A percentile compares a stretch with the other conserved stretches of the same genome.
Conservation (phyloP, 2,113 vertebrate genomes). For the Furnarius figulus region DNA sequence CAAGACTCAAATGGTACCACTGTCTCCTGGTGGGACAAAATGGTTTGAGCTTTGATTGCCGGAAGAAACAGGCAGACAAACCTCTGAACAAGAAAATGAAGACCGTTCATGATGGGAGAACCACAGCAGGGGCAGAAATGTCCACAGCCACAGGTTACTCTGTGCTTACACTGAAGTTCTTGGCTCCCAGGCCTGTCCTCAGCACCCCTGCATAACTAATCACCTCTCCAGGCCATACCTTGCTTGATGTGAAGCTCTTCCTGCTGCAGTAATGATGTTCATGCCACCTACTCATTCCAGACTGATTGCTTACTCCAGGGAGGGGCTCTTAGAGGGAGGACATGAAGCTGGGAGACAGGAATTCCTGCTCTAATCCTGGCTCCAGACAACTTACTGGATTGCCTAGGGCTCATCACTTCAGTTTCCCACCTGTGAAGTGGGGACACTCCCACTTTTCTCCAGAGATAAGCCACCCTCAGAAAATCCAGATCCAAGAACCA, state of each 20-base stretch:
- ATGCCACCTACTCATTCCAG: conserved; percentile 32
- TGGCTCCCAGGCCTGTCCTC: not conserved
- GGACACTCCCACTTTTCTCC: conserved; percentile 34
- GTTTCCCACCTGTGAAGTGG: conserved; percentile 57
- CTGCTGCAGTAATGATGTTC: not conserved
- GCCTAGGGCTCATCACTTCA: conserved; percentile 34
- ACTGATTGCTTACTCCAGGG: conserved; percentile 48
- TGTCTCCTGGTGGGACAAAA: not conserved
- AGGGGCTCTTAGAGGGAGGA: conserved; percentile 21
- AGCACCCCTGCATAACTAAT: not conserved
- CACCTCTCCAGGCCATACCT: not conserved
- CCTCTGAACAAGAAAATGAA: not conserved
- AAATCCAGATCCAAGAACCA: conserved; percentile 17
- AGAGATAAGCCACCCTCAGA: conserved; percentile 17
- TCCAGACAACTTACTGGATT: not conserved
- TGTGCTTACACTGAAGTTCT: not conserved
- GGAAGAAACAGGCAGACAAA: not conserved
- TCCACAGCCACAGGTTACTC: not conserved
- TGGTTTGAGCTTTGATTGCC: not conserved
- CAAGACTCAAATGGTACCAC: not conserved
- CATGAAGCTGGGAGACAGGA: conserved; percentile 37
- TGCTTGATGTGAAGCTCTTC: not conserved
- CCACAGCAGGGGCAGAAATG: not conserved
- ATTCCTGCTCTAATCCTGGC: conserved; percentile 35
- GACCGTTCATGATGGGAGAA: not conserved